A percentile compares a stretch with the other conserved stretches of the same genome.
Evolutionary conservation across 2,797 vertebrate genomes (phyloP).

Genomic region (Syngnathus acus): DNA sequence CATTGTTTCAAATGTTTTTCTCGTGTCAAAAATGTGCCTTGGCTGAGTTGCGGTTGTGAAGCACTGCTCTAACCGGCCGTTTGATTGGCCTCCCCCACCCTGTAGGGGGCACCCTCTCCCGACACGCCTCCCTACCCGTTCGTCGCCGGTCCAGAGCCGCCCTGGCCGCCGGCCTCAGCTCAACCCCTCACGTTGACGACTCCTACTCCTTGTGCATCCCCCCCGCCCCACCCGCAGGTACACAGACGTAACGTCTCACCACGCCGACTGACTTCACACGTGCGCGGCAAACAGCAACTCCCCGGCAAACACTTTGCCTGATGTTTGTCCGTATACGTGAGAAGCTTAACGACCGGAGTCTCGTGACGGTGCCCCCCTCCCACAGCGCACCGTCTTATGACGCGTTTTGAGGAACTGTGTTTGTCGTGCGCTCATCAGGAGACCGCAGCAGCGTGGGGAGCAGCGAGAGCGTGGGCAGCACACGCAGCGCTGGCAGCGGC

Average conservation of each 20-base stretch:
- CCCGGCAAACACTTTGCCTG: not conserved
- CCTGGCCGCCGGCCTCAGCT: slow-evolving; percentile 59
- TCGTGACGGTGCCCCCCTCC: too few species aligned
- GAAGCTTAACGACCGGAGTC: too few species aligned
- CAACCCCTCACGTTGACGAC: slow-evolving; percentile 65
- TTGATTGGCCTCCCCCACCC: slow-evolving; percentile 37
- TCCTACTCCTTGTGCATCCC: slow-evolving; percentile 66
- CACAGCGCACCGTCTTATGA: too few species aligned
- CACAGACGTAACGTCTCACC: slow-evolving; percentile 7
- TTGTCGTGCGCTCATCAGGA: slow-evolving; percentile 51
- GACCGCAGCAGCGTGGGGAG: slow-evolving; percentile 94
- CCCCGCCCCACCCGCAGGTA: slow-evolving; percentile 58
- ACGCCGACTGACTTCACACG: too few species aligned
- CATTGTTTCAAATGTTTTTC: not conserved
- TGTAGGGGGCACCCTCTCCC: slow-evolving; percentile 78
- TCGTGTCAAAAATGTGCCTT: not conserved
- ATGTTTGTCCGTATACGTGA: too few species aligned
- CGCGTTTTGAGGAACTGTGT: not conserved
- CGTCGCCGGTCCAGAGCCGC: slow-evolving; percentile 76
- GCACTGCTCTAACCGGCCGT: slow-evolving; percentile 3
- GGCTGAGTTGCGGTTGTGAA: not conserved
- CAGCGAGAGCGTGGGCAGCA: slow-evolving; percentile 87
- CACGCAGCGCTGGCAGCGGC: slow-evolving; percentile 90
- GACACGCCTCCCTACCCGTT: slow-evolving; percentile 71
- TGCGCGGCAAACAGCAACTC: not conserved